Percentiles rank a stretch among this genome's conserved stretches.
Conservation (phyloP, 2,888 invertebrate genomes). For the Agrotis puta region DNA sequence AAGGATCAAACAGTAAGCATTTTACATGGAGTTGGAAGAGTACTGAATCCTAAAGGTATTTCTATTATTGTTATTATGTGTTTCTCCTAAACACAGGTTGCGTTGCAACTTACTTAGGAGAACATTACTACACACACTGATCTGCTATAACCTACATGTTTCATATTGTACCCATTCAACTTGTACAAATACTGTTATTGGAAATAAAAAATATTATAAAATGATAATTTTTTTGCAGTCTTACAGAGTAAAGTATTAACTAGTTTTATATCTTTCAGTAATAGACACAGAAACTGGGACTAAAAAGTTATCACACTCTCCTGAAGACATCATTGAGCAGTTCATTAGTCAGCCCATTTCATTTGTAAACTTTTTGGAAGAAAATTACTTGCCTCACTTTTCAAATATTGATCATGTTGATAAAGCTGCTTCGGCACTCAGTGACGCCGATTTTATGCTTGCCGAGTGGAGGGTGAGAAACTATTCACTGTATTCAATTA, state of each 20-base stretch:
- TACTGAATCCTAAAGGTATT: conserved; percentile 94
- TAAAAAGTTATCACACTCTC: conserved; percentile 91
- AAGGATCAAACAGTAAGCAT: conserved; percentile 94
- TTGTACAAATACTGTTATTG: too few species aligned
- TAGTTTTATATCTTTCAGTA: conserved; percentile 70
- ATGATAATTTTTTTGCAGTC: too few species aligned
- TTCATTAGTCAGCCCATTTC: conserved; percentile 93
- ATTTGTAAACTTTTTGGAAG: conserved; percentile 93
- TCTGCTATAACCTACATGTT: too few species aligned
- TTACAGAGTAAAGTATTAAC: too few species aligned
- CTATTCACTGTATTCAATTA: not conserved
- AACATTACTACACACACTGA: too few species aligned
- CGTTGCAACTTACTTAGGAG: too few species aligned
- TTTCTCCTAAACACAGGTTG: too few species aligned
- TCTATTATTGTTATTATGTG: too few species aligned
- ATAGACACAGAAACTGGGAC: conserved; percentile 76
- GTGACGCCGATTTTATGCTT: conserved; percentile 93
- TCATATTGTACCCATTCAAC: too few species aligned
- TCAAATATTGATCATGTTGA: conserved; percentile 92
- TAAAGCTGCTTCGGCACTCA: conserved; percentile 92
- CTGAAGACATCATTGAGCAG: conserved; percentile 92
- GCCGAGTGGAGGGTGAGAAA: conserved; percentile 92
- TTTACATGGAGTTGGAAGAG: conserved; percentile 94
- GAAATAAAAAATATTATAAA: too few species aligned
- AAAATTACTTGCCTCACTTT: conserved; percentile 94